These are phyloP conservation scores for Lasioglossum morio DNA, from an alignment of 2,888 invertebrate genomes.

Conservation along the genomic window DNA sequence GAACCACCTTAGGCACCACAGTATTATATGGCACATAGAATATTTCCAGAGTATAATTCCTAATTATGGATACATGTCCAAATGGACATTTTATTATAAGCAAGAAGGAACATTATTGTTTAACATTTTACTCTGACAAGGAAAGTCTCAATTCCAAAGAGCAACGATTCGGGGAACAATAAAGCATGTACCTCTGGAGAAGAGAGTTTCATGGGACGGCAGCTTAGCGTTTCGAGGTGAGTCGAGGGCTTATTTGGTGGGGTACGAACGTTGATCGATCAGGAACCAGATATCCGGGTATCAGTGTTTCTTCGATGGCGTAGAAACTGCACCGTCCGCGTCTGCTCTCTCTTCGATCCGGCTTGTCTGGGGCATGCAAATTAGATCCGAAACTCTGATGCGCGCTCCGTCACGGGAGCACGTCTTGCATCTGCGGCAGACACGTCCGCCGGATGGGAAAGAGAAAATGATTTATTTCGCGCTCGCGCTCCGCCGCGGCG, in stretches of 20 bases:
- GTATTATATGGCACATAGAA: too few relatives aligned
- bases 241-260: not conserved
- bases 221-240: not conserved
- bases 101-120: not conserved
- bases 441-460: constrained; percentile 24
- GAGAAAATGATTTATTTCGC: constrained; percentile 54
- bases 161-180: not conserved
- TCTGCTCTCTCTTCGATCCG: constrained; percentile 20
- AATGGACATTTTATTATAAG: too few relatives aligned
- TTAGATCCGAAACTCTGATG: constrained; percentile 51
- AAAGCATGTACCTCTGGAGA: not conserved
- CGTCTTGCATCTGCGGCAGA: constrained; percentile 33
- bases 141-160: not conserved
- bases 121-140: too few relatives aligned
- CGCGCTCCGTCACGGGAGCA: constrained; percentile 30
- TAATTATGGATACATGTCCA: too few relatives aligned
- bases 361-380: constrained; percentile 51
- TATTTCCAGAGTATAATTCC: too few relatives aligned
- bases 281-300: constrained; percentile 21
- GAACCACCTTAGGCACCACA: too few relatives aligned
- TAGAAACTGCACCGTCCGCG: constrained; percentile 46
- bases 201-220: not conserved
- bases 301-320: constrained; percentile 31
- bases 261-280: not conserved
- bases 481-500: not conserved